Evolutionary conservation across 53 echinoderm and acorn worm species (phyloP).

Genomic region (Patiria pectinifera): DNA sequence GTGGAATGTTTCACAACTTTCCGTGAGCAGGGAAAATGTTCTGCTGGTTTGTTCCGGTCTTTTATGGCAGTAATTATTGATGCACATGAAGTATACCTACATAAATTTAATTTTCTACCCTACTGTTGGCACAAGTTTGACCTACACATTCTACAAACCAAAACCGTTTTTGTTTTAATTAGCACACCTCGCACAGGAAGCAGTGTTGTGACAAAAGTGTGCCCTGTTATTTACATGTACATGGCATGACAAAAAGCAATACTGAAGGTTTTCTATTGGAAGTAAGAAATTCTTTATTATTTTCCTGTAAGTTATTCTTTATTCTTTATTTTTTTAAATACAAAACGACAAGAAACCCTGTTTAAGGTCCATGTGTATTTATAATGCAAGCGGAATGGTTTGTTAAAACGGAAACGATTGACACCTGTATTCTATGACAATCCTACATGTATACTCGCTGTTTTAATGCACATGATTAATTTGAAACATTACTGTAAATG

Average conservation of each 20-base stretch:
- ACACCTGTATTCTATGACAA: too few relatives aligned
- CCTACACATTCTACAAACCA: neutral
- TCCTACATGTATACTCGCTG: too few relatives aligned
- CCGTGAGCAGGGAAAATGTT: too few relatives aligned
- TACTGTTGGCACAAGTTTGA: neutral
- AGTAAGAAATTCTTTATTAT: neutral
- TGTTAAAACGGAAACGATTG: too few relatives aligned
- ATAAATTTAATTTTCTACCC: neutral
- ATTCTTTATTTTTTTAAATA: too few relatives aligned
- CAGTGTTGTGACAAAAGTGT: neutral
- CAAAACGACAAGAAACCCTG: neutral
- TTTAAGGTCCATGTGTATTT: neutral
- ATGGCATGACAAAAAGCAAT: neutral
- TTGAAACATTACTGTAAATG: too few relatives aligned
- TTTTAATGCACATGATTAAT: too few relatives aligned
- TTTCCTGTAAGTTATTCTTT: neutral
- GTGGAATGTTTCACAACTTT: too few relatives aligned
- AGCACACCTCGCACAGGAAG: neutral
- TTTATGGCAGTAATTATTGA: neutral
- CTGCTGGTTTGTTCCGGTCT: neutral
- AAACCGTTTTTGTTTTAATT: neutral
- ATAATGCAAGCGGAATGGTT: too few relatives aligned
- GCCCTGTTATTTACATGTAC: neutral
- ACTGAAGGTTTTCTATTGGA: neutral
- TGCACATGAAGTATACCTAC: too few relatives aligned